Conservation (phyloP, 2,113 vertebrate genomes). For the Prochilodus magdalenae region DNA sequence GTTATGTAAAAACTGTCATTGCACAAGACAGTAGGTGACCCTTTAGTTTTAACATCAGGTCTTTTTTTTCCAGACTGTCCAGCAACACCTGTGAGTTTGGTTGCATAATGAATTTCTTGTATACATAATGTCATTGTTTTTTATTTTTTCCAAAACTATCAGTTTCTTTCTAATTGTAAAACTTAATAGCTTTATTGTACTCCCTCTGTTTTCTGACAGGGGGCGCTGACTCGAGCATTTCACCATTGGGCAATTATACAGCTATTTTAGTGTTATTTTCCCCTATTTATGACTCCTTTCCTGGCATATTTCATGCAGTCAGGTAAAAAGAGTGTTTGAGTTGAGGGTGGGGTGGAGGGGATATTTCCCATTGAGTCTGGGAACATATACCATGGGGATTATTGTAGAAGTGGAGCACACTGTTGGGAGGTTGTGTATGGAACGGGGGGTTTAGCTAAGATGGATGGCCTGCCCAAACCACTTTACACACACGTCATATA, state of each 20-base stretch:
- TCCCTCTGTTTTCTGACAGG: background rate
- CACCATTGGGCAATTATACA: background rate
- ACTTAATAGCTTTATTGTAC: too few relatives aligned
- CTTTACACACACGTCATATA: slow-evolving; percentile 58
- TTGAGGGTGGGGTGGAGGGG: background rate
- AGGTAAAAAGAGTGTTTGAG: slow-evolving; percentile 14
- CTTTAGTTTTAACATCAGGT: too few relatives aligned
- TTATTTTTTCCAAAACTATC: too few relatives aligned
- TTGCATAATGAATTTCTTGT: background rate
- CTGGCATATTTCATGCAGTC: slow-evolving; percentile 51
- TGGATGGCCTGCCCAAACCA: slow-evolving; percentile 69
- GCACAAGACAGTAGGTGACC: too few relatives aligned
- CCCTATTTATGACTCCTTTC: slow-evolving; percentile 46
- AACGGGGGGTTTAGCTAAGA: slow-evolving; percentile 53
- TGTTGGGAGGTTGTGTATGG: slow-evolving; percentile 24
- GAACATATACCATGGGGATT: slow-evolving; percentile 12
- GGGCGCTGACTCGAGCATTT: background rate
- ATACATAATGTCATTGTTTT: background rate
- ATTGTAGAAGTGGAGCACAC: background rate
- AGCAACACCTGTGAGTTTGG: background rate
- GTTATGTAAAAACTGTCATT: too few relatives aligned
- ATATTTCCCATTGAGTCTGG: slow-evolving; percentile 1
- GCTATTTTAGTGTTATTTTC: slow-evolving; percentile 35
- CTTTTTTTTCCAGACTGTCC: background rate
- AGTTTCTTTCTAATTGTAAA: too few relatives aligned